Base-by-base conservation (phyloP, 2,888 invertebrate genomes). In the Aporophyla nigra region DNA sequence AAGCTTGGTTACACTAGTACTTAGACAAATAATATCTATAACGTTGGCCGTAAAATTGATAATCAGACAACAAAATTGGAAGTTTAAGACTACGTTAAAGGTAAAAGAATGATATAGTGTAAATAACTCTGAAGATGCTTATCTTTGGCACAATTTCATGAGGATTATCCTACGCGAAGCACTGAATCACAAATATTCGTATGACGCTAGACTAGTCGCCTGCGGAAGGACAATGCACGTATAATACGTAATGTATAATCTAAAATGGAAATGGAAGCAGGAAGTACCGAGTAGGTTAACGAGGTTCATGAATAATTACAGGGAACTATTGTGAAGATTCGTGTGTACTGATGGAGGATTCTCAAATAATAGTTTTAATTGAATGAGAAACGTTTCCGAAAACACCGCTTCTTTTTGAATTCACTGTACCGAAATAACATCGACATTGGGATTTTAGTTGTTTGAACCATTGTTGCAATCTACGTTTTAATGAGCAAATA, bases 81-180 rank as follows among this genome's bases (percentile, higher is more conserved):
- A 83, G 83, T 74, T 72, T 63, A 67, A 59, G 19, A 61, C 82
- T 87, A 85, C 63, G 24, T 72, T 67, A 66, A 71, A 80, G 66
- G 66, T 82, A 49, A 74, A 88, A 68, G 0, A 79, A 88, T 80
- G 61, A 74, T 80, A 69, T 61, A 40, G 33, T 80, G 65, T 76
- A 84, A 82, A 80, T 72, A 77, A 76, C 66, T 83, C 78, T 83
- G 80, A 53, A 78, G 73, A 83, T 76, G 76, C 63, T 83, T 74
- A 88, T 85, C 76, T 95, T 95, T 95, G 95, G 95, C 95, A 95
- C 95, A 93, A 89, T 86, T 88, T 91, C 78, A 89, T 88, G 86
- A 88, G 87, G 87, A 88, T 87, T 87, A 88, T 79, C 78, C 85
- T 89, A 91, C 79, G 92, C 92, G 86, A 93, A 94, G 94, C 94